Base-by-base conservation (phyloP, 2,113 vertebrate genomes). In the Balaenoptera acutorostrata region DNA sequence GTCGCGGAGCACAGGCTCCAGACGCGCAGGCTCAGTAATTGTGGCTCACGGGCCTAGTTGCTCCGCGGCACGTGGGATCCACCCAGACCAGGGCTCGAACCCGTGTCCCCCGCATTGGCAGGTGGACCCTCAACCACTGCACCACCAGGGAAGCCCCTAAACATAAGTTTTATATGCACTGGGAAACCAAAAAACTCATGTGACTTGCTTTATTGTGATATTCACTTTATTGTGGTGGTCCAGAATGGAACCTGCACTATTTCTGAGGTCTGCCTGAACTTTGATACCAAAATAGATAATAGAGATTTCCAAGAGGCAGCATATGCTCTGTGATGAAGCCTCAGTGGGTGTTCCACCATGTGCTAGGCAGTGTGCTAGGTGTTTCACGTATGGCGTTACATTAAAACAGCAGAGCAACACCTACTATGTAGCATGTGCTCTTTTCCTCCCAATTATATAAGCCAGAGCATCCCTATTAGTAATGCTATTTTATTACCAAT, bases 401-500 rank as follows among this genome's bases (percentile, higher is more conserved):
- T 5, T 41, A 39, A 74, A 91, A 44, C n/a, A 31, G 41, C 55
- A 92, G 33, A 88, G 20, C 20, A 80, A 64, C 1, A 27, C 2
- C 33, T 55, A 33, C 3, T 13, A 41, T 52, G 12, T 23, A 31
- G 12, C 46, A 55, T 66, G 13, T 39, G 12, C n/a, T 66, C 23
- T 63, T 87, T 78, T 77, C 27, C 27, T 78, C 21, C 8, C 2
- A 66, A 31, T 8, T 55, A 23, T 3, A 8, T 52, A 63, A 57
- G 29, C 1, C 12, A 64, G 31, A 68, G 6, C 9, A 63, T 55
- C 6, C 5, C 2, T 21, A 14, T 1, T 3, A 41, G 11, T 11
- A 15, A 46, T 36, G 52, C 18, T 63, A n/a, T 72, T 89, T 93
- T 89, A 72, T 66, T 66, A 14, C 13, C 1, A 36, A 29, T 1